These are phyloP conservation scores for Peromyscus attwateri DNA, from an alignment of 2,797 vertebrate species.

Conservation along the genomic window DNA sequence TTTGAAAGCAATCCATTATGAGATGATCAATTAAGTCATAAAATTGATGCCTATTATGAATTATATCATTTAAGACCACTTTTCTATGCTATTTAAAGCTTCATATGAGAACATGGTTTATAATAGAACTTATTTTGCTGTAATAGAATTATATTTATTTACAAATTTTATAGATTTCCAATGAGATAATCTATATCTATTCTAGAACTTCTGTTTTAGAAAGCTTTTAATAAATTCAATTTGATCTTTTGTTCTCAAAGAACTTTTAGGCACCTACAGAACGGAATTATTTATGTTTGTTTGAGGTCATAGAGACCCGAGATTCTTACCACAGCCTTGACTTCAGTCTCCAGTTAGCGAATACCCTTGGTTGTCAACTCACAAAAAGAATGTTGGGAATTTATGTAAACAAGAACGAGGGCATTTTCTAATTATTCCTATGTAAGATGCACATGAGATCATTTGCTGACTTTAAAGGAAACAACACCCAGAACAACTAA, in stretches of 20 bases:
- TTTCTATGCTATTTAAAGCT: not conserved
- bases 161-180: slow-evolving; percentile 8
- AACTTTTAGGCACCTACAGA: slow-evolving; percentile 36
- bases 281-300: not conserved
- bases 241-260: not conserved
- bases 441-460: not conserved
- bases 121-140: slow-evolving; percentile 9
- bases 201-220: slow-evolving; percentile 56
- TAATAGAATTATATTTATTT: slow-evolving; percentile 50
- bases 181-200: slow-evolving; percentile 46
- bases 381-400: not conserved
- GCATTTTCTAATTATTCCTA: slow-evolving; percentile 58
- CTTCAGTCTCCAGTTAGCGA: not conserved
- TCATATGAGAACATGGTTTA: slow-evolving; percentile 24
- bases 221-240: slow-evolving; percentile 59
- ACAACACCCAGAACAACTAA: not conserved
- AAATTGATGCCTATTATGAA: slow-evolving; percentile 51
- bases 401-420: not conserved
- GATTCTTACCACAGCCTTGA: slow-evolving; percentile 9
- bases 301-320: not conserved
- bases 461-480: slow-evolving; percentile 68
- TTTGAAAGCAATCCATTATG: slow-evolving; percentile 49
- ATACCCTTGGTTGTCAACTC: not conserved
- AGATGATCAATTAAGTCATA: slow-evolving; percentile 2
- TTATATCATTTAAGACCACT: slow-evolving; percentile 20